These are phyloP conservation scores for Druon quercuslanigerum DNA, from an alignment of 1,140 invertebrate species.

Conservation along the genomic window DNA sequence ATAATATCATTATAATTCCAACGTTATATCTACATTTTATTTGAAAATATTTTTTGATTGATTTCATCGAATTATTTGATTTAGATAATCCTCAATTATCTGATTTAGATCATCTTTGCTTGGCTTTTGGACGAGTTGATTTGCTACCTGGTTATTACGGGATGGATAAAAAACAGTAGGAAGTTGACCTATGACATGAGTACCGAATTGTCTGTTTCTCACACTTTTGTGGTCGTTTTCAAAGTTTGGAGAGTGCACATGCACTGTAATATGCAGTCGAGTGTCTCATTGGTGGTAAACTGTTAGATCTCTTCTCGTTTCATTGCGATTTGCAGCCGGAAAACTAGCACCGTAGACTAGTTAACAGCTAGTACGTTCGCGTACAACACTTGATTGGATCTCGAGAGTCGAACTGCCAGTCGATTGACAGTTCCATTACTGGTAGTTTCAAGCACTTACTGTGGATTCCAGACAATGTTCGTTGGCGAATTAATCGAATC, in stretches of 20 bases:
- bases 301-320: conserved; percentile 13
- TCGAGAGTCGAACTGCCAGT: conserved; percentile 6
- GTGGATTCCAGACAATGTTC: not conserved
- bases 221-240: not conserved
- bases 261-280: not conserved
- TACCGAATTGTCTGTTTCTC: conserved; percentile 12
- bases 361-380: not conserved
- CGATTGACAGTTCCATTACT: conserved; percentile 63
- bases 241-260: conserved; percentile 4
- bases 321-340: not conserved
- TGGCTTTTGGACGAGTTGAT: not conserved
- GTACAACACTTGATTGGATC: conserved; percentile 19
- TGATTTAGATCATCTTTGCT: not conserved
- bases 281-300: not conserved
- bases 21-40: too few relatives aligned
- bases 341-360: not conserved
- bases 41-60: too few relatives aligned
- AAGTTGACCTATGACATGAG: not conserved
- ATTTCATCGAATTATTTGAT: too few relatives aligned
- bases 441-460: conserved; percentile 24
- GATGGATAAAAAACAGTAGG: not conserved
- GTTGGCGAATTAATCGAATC: conserved; percentile 16
- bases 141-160: not conserved
- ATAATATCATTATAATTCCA: too few relatives aligned
- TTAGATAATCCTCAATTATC: too few relatives aligned